These are phyloP conservation scores for Lontra canadensis DNA, from an alignment of 2,113 vertebrate species.

Conservation along the genomic window DNA sequence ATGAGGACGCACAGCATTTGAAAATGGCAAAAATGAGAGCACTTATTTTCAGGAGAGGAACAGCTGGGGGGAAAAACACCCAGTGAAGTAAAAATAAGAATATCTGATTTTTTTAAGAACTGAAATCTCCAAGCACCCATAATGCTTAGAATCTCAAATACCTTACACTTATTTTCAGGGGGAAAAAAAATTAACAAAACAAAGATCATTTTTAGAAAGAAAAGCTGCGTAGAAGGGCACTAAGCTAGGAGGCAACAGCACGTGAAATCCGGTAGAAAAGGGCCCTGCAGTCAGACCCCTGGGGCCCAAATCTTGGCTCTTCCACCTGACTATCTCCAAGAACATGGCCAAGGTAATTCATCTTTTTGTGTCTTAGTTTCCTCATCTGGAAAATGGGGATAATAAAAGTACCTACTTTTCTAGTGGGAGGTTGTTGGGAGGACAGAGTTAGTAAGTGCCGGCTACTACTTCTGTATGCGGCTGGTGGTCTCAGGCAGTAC, in stretches of 20 bases:
- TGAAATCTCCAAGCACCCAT: conserved; percentile 48
- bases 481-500: neutral
- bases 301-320: neutral
- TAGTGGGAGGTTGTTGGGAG: neutral
- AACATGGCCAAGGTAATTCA: neutral
- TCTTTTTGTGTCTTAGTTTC: neutral
- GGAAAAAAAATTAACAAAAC: neutral
- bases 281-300: neutral
- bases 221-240: neutral
- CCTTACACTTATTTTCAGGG: conserved; percentile 38
- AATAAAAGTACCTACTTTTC: neutral
- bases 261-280: neutral
- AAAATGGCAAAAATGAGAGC: neutral
- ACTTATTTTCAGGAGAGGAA: conserved; percentile 52
- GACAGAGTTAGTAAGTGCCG: neutral
- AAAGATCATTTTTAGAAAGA: conserved; percentile 43
- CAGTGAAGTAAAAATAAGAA: conserved; percentile 56
- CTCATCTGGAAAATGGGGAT: neutral
- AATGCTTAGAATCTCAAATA: conserved; percentile 12
- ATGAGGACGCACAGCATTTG: neutral
- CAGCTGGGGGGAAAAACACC: conserved; percentile 4
- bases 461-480: neutral
- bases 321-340: neutral
- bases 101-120: conserved; percentile 15
- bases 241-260: neutral